phyloP scores from a whole-genome alignment of 30 jellyfish, hydroid and myxozoan species.

The Phacellophora camtschatica region DNA sequence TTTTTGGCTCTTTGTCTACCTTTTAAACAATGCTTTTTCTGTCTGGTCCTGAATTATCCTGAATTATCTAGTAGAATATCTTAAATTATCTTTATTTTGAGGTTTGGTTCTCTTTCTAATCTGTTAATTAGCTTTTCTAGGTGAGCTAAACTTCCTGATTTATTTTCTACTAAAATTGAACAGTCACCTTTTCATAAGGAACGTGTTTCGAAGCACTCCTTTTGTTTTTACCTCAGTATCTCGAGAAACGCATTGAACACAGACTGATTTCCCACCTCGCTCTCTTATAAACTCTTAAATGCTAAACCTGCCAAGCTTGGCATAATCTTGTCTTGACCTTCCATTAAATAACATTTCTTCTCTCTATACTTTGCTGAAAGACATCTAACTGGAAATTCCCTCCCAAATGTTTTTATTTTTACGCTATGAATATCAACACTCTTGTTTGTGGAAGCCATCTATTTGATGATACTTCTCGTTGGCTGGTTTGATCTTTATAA shows the following conservation, averaged over 20 bases:
- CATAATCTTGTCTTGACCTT: slow-evolving; percentile 45
- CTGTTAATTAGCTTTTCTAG: slow-evolving; percentile 36
- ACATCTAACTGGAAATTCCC: slow-evolving; percentile 38
- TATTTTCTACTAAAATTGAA: slow-evolving; percentile 39
- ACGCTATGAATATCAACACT: slow-evolving; percentile 50
- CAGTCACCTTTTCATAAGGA: slow-evolving; percentile 48
- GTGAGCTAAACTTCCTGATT: slow-evolving; percentile 72
- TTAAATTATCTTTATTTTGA: slow-evolving; percentile 9
- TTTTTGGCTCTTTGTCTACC: background rate
- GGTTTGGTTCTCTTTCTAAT: slow-evolving; percentile 55
- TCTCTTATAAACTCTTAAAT: slow-evolving; percentile 44
- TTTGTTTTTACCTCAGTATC: background rate
- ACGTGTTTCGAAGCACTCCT: slow-evolving; percentile 69
- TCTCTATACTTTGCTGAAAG: slow-evolving; percentile 62
- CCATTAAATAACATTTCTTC: slow-evolving; percentile 31
- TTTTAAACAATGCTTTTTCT: slow-evolving; percentile 31
- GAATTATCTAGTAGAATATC: too few relatives aligned
- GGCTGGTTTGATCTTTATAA: slow-evolving; percentile 9
- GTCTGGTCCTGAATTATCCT: slow-evolving; percentile 52
- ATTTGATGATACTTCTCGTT: slow-evolving; percentile 29
- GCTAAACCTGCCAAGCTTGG: slow-evolving; percentile 72
- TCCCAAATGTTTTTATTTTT: background rate
- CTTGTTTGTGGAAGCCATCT: slow-evolving; percentile 51
- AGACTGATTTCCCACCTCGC: slow-evolving; percentile 9
- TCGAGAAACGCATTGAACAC: background rate